Evolutionary conservation across 2,888 invertebrate species (phyloP).

Genomic region (Nomada ferruginata): DNA sequence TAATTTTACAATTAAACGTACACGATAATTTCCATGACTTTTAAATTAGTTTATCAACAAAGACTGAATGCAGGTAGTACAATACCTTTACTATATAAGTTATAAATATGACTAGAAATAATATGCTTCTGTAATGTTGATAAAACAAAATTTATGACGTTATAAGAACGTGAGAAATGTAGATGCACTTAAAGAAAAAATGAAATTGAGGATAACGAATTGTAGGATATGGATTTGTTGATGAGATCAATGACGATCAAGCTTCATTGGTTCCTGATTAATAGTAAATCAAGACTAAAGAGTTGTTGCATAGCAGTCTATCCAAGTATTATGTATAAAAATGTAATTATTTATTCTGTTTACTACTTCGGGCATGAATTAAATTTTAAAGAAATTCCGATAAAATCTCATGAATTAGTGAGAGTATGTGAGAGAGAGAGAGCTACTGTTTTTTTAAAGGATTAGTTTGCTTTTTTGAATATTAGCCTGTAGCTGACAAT

Average conservation of each 20-base stretch:
- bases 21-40: conserved; percentile 65
- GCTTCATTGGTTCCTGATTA: conserved; percentile 14
- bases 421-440: not conserved
- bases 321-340: conserved; percentile 47
- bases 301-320: conserved; percentile 23
- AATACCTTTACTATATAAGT: conserved; percentile 70
- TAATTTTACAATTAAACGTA: conserved; percentile 61
- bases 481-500: conserved; percentile 65
- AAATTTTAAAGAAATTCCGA: conserved; percentile 22
- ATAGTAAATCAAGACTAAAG: conserved; percentile 24
- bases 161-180: conserved; percentile 23
- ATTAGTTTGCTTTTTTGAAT: conserved; percentile 33
- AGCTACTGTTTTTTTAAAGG: conserved; percentile 17
- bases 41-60: conserved; percentile 77
- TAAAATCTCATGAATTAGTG: conserved; percentile 11
- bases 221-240: conserved; percentile 22
- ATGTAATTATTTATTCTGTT: conserved; percentile 56
- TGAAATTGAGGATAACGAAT: conserved; percentile 21
- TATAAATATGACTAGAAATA: conserved; percentile 54
- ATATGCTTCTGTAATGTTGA: conserved; percentile 46
- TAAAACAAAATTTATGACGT: conserved; percentile 41
- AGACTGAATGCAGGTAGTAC: conserved; percentile 81
- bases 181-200: conserved; percentile 24
- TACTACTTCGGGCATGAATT: conserved; percentile 36
- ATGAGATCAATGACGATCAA: conserved; percentile 21